Evolutionary conservation across 2,797 vertebrate genomes (phyloP).

Genomic region (Anguilla obscura): DNA sequence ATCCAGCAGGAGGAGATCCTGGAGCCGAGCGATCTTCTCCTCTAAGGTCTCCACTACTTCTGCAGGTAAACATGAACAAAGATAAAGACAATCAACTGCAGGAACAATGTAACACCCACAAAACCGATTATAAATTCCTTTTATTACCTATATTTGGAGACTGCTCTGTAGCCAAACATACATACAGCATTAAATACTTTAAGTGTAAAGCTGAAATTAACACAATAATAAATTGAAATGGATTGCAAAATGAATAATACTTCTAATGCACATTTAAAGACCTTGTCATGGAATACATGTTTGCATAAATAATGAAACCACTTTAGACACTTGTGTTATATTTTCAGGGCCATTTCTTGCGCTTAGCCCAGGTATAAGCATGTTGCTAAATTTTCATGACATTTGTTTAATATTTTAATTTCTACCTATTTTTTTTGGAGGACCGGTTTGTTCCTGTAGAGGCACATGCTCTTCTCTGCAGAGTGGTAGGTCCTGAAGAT

Average conservation of each 20-base stretch:
- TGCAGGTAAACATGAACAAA: constrained; percentile 19
- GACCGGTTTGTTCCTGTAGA: constrained; percentile 32
- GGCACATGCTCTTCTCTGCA: constrained; percentile 21
- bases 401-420: neutral
- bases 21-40: constrained; percentile 60
- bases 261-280: neutral
- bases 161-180: neutral
- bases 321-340: neutral
- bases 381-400: neutral
- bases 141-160: too few relatives aligned
- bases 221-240: neutral
- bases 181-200: neutral
- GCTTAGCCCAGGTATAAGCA: neutral
- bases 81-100: constrained; percentile 9
- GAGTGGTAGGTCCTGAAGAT: constrained; percentile 57
- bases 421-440: neutral
- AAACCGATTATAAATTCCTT: neutral
- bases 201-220: neutral
- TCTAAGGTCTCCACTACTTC: constrained; percentile 38
- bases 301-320: neutral
- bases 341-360: neutral
- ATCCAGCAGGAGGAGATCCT: constrained; percentile 82
- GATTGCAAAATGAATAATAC: neutral
- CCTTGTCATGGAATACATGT: neutral
- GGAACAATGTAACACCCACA: neutral